Evolutionary conservation across 2,888 invertebrate species (phyloP), one percentile per base, ranked within the genome.

Genomic region (Conchocele bisecta): DNA sequence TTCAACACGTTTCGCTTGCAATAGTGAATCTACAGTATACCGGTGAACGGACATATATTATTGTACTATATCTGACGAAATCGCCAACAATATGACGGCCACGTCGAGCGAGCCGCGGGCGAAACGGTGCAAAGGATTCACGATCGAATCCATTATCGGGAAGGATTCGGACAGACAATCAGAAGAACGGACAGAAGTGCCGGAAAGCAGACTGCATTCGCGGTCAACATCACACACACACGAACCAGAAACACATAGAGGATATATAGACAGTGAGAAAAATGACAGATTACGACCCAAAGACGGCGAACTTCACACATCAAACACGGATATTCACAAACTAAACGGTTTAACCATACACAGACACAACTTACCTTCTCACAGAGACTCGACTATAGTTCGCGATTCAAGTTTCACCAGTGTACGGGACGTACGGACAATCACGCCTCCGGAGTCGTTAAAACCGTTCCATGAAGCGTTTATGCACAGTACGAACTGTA

Each of bases 71-170:
- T n/a, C n/a, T n/a, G n/a, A n/a, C n/a, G n/a, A n/a, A n/a, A n/a
- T n/a, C n/a, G n/a, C n/a, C n/a, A n/a, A n/a, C n/a, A 61, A 60
- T 17, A 75, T 77, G 76, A 75, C 76, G 54, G 79, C 76, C 4
- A 58, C 73, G 11, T 37, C 59, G 28, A 53, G 28, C 20, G 67
- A 51, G 13, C 66, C 70, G 29, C 51, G 61, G 33, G 20, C 66
- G 3, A 65, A 61, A 46, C 69, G 74, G 20, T 69, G 71, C 4
- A 75, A 67, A 33, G 83, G 82, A 26, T 83, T 83, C 48, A 81
- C 76, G 9, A 84, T 83, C 50, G 83, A 79, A 41, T 82, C 83
- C 13, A 75, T 84, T 33, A 83, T 83, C 4, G 83, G 83, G 33
- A 75, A 69, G 50, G 79, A 81, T 35, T 57, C 77, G 5, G 78